Conservation (phyloP, 1,140 invertebrate genomes). For the Trachelipus rathkii region DNA sequence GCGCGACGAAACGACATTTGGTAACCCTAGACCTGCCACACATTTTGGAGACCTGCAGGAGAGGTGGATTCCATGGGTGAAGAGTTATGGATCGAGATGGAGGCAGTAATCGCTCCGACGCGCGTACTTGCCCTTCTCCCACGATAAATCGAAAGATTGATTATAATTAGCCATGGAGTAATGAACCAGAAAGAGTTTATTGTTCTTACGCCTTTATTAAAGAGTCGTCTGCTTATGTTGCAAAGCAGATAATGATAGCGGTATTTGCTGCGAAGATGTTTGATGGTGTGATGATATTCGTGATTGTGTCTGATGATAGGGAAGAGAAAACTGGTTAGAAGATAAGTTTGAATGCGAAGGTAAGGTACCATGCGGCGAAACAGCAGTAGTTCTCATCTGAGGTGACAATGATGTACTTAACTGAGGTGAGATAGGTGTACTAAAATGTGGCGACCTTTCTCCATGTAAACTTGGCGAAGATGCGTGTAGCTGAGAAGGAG, state of each 20-base stretch:
- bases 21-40: too few relatives aligned
- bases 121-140: too few relatives aligned
- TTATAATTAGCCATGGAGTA: neutral
- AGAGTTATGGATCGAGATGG: too few relatives aligned
- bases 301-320: neutral
- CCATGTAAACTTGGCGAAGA: neutral
- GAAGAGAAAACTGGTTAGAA: neutral
- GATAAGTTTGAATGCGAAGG: neutral
- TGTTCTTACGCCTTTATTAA: neutral
- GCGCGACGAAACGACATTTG: too few relatives aligned
- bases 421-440: neutral
- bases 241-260: neutral
- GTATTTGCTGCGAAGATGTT: neutral
- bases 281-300: neutral
- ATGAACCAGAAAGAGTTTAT: neutral
- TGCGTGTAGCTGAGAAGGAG: neutral
- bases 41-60: too few relatives aligned
- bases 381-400: neutral
- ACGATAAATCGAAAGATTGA: neutral
- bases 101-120: too few relatives aligned
- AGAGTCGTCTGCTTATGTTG: neutral
- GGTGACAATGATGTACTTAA: neutral
- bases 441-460: neutral
- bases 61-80: too few relatives aligned
- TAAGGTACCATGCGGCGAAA: neutral